A percentile compares a stretch with the other conserved stretches of the same genome.
phyloP scores from a whole-genome alignment of 2,113 vertebrate species.

The Fregata magnificens region DNA sequence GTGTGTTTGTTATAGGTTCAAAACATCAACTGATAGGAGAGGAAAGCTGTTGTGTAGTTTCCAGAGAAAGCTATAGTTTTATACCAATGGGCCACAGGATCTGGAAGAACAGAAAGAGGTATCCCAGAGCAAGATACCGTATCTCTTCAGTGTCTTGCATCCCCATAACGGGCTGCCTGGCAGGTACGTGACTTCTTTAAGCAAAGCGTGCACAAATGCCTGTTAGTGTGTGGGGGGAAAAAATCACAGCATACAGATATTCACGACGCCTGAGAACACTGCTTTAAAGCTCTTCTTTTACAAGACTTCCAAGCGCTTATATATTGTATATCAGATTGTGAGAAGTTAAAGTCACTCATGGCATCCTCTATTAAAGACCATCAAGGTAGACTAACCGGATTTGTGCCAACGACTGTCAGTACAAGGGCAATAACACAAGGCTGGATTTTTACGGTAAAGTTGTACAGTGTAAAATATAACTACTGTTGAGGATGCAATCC shows the following conservation, averaged over 20 bases:
- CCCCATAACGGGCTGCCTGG: rapidly evolving
- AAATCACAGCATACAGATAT: neutral
- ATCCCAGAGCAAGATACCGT: neutral
- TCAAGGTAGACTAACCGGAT: neutral
- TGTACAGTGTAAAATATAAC: neutral
- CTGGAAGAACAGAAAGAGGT: neutral
- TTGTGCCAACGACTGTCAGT: neutral
- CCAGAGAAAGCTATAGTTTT: neutral
- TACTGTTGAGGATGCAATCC: neutral
- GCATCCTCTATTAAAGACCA: neutral
- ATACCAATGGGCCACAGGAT: neutral
- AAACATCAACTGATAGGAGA: neutral
- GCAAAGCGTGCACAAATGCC: neutral
- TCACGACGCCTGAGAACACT: neutral
- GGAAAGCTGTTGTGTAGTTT: neutral
- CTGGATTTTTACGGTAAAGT: neutral
- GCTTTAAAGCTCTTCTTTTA: neutral
- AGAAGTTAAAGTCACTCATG: neutral
- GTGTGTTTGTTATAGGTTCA: neutral
- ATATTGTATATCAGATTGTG: neutral
- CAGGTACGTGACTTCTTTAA: neutral
- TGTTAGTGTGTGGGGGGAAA: neutral
- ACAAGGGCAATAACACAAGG: neutral
- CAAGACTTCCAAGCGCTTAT: neutral
- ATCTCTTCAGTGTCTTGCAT: neutral